Evolutionary conservation across 53 echinoderm and acorn worm genomes (phyloP), one percentile per base, ranked within the genome.

Genomic region (Crossaster papposus): DNA sequence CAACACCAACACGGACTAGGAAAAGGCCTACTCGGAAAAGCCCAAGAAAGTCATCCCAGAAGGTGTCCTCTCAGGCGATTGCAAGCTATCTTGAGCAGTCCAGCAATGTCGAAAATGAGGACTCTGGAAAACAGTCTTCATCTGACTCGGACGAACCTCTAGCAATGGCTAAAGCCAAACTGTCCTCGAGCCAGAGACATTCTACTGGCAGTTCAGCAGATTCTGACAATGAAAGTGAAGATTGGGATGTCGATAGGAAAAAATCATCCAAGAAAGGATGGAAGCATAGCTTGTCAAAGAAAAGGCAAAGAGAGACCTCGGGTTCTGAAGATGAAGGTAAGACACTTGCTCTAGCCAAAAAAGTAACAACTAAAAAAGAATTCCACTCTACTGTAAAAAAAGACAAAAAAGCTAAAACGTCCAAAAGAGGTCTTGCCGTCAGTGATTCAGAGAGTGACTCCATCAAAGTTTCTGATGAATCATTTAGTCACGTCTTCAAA

Each of bases 101-200:
- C 58, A 87, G 77, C 77, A 77, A 62, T 62, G 87, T 62, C 34
- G 87, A 87, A 14, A 55, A 54, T 14, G 74, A 74, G 53, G 37
- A 87, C 14, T 35, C 36, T 24, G 23, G 11, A 20, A 13, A 24
- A 15, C 17, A 23, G 32, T 82, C 77, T 33, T 62, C 76, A 30
- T 80, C 80, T 15, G 77, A 87, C 77, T 87, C 77, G 15, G 87
- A 87, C 36, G 76, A 37, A 26, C 87, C 77, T 36, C 77, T 87
- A 15, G 74, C 63, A 2, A 77, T 77, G 53, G 31, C 63, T 0
- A 28, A 22, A 87, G 53, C 28, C 18, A 82, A 26, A 24, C 38
- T 68, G 28, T 34, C 85, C 8, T 30, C 73, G 12, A 30, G 32
- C 4, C 65, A 52, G 28, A 85, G 50, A 51, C 6, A 20, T 32